A percentile compares a stretch with the other conserved stretches of the same genome.
Conservation (phyloP, 2,797 vertebrate genomes). For the Cichlasoma orientale region DNA sequence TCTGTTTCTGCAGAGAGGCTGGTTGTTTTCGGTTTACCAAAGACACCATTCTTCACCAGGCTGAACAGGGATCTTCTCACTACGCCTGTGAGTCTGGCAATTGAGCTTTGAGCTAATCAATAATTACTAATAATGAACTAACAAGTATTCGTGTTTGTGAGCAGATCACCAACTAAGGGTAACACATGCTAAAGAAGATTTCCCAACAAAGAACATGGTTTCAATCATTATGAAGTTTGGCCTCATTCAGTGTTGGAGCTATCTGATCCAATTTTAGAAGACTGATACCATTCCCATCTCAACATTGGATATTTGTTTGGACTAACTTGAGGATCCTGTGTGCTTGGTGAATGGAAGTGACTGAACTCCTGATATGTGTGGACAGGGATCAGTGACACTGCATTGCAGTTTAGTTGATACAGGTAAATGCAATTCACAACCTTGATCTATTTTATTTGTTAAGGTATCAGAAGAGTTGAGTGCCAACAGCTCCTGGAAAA, state of each 20-base stretch:
- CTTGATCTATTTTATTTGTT: background rate
- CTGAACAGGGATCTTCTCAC: slow-evolving; percentile 60
- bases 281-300: background rate
- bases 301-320: background rate
- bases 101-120: background rate
- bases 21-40: slow-evolving; percentile 64
- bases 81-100: slow-evolving; percentile 70
- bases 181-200: background rate
- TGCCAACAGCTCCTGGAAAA: slow-evolving; percentile 44
- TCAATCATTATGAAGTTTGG: background rate
- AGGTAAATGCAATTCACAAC: background rate
- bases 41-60: slow-evolving; percentile 72
- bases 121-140: background rate
- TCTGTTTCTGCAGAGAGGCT: slow-evolving; percentile 57
- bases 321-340: background rate
- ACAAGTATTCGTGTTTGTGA: background rate
- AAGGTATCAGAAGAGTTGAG: slow-evolving; percentile 65
- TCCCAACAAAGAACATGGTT: background rate
- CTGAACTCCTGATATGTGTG: background rate
- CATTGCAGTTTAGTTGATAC: background rate
- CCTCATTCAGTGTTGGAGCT: background rate
- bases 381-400: background rate
- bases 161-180: background rate
- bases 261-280: background rate
- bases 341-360: background rate